Evolutionary conservation across 2,113 vertebrate species (phyloP).

Genomic region (Dromiciops gliroides): DNA sequence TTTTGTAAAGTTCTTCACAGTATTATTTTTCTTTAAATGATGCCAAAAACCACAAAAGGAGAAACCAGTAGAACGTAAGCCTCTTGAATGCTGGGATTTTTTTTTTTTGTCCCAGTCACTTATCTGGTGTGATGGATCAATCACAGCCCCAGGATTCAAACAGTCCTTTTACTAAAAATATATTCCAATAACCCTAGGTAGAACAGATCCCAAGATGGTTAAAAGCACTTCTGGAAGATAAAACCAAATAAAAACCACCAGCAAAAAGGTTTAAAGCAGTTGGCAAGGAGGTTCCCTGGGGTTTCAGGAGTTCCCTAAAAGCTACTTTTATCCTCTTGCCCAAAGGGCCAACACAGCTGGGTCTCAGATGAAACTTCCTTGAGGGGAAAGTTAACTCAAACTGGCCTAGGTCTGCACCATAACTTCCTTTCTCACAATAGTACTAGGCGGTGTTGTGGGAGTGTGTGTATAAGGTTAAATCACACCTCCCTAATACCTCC

Average conservation of each 20-base stretch:
- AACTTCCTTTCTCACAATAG: not conserved
- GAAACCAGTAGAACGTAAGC: not conserved
- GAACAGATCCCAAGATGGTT: not conserved
- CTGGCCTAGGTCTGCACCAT: not conserved
- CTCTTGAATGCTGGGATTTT: not conserved
- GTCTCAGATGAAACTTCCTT: not conserved
- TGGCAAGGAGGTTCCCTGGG: not conserved
- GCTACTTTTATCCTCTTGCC: not conserved
- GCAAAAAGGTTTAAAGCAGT: not conserved
- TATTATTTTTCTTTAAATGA: not conserved
- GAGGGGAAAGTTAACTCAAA: not conserved
- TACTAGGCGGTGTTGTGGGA: not conserved
- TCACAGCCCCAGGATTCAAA: not conserved
- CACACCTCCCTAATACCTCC: not conserved
- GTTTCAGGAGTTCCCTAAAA: not conserved
- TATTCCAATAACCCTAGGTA: not conserved
- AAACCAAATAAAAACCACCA: slow-evolving; percentile 1
- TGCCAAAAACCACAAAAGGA: not conserved
- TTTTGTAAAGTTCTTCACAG: not conserved
- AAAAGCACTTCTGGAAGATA: not conserved
- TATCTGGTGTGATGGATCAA: not conserved
- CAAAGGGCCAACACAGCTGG: not conserved
- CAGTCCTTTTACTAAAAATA: not conserved
- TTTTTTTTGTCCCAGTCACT: not conserved
- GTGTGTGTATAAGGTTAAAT: not conserved